These are phyloP conservation scores for Flexamia atlantica DNA, from an alignment of 2,888 invertebrate species.

Conservation along the genomic window DNA sequence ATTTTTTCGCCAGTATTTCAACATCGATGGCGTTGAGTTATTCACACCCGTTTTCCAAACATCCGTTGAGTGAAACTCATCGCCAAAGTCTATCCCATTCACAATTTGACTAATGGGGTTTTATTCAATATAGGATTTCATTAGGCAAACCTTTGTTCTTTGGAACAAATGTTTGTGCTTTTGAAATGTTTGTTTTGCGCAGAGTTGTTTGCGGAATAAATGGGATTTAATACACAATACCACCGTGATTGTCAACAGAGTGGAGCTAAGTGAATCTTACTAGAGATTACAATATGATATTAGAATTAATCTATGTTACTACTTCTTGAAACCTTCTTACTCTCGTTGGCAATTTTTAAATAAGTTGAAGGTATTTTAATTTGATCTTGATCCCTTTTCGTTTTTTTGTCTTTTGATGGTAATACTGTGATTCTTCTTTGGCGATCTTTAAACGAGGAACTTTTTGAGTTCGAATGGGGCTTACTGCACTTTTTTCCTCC, in stretches of 20 bases:
- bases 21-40: constrained; percentile 5
- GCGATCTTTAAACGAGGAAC: no score
- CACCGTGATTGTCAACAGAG: neutral
- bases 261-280: neutral
- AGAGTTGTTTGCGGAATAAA: neutral
- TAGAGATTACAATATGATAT: neutral
- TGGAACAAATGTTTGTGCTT: neutral
- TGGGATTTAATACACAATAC: neutral
- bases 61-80: neutral
- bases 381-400: no score
- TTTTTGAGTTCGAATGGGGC: no score
- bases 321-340: no score
- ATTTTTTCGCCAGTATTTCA: no score
- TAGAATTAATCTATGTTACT: no score
- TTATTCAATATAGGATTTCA: constrained; percentile 2
- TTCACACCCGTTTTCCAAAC: neutral
- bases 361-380: no score
- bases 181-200: neutral
- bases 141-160: neutral
- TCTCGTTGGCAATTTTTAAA: no score
- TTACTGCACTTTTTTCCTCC: no score
- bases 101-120: constrained; percentile 8
- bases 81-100: neutral
- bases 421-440: no score
- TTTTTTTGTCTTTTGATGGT: no score